Conservation (phyloP, 2,113 vertebrate genomes). For the Python bivittatus region DNA sequence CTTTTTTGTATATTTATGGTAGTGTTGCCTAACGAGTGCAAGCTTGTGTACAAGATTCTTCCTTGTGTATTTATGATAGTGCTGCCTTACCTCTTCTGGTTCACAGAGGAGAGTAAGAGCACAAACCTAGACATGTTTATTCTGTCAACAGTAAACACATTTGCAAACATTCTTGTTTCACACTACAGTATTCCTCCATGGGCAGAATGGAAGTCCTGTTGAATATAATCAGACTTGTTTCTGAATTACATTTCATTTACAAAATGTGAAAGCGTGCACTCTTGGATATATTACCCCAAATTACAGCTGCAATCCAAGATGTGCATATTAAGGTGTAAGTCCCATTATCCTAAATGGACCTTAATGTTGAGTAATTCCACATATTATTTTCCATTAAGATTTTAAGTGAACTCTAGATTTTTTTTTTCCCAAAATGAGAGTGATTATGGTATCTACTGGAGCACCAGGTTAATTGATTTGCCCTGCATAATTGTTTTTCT, state of each 20-base stretch:
- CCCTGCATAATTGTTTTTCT: neutral
- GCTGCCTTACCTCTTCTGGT: neutral
- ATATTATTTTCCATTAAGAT: neutral
- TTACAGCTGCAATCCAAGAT: neutral
- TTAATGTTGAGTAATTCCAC: neutral
- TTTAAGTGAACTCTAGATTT: neutral
- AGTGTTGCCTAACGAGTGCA: no score
- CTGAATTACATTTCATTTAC: neutral
- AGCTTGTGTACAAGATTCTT: no score
- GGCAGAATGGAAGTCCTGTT: neutral
- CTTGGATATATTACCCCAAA: neutral
- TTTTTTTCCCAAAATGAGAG: neutral
- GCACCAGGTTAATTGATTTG: neutral
- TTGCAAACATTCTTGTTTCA: neutral
- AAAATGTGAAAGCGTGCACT: neutral
- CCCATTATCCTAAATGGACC: neutral
- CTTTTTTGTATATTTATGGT: neutral
- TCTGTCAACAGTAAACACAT: neutral
- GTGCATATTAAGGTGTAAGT: neutral
- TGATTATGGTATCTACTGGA: neutral
- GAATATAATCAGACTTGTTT: neutral
- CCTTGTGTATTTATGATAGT: neutral
- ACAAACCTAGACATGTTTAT: neutral
- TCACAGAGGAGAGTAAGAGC: neutral
- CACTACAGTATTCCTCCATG: neutral